Base-by-base conservation (phyloP, 2,888 invertebrate species). In the Euphydryas editha region DNA sequence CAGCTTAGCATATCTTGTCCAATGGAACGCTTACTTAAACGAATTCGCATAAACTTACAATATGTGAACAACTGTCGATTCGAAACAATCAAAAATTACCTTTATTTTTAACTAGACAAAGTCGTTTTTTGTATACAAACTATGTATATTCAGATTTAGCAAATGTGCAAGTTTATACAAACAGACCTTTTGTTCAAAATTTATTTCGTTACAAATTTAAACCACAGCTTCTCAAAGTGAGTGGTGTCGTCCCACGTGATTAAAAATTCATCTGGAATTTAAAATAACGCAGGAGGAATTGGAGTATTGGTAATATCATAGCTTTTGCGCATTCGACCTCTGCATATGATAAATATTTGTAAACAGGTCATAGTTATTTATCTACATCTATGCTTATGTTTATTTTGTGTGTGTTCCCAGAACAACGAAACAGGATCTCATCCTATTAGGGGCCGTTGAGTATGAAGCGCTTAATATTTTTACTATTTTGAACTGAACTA, bases 21-120 rank as follows among this genome's bases (percentile, higher is more conserved):
- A 11, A 8, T 54, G 30, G 3, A 36, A 10, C 4, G n/a, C 30
- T 17, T 2, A 3, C 54, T 36, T 17, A 17, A 54, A 36, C 17
- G 17, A n/a, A 36, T 54, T 54, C 54, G 54, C 54, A 54, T 54
- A 54, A 54, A 54, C 15, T 36, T 30, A 11, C 36, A 24, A 24
- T 57, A 47, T 24, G 47, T 24, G 17, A 57, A 7, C 62, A 62
- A 47, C 62, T 62, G 62, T 49, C 24, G 42, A 17, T 24, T 24
- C 6, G 3, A 20, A 39, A 3, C 13, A 57, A 20, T n/a, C 2
- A 18, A 62, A 57, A 57, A 30, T 24, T 2, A 18, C 10, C 37
- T 17, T 57, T 57, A 57, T 5, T 6, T 0, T 0, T 2, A 0
- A 11, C 2, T 0, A 0, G n/a, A 7, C 39, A 57, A 17, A 57